Percentiles rank a stretch among this genome's conserved stretches.
Evolutionary conservation across 2,888 invertebrate species (phyloP).

Genomic region (Bellardia pandia): DNA sequence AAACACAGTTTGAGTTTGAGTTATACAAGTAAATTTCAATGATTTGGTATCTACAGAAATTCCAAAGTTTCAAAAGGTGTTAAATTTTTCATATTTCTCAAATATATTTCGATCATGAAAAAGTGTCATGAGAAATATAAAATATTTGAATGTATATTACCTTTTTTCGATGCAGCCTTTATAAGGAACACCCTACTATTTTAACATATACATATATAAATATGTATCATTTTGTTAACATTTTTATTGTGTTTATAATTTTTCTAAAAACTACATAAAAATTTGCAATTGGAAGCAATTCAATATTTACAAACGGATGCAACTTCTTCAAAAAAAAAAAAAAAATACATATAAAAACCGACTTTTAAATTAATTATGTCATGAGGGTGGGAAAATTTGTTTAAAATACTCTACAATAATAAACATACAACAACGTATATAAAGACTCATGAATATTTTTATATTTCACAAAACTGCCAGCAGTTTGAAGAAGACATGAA

Average conservation of each 20-base stretch:
- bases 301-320: conserved; percentile 71
- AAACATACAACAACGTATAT: conserved; percentile 36
- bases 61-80: too few species aligned
- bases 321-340: conserved; percentile 31
- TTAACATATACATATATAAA: neutral
- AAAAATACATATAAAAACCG: conserved; percentile 15
- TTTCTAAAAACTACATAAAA: conserved; percentile 45
- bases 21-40: too few species aligned
- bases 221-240: conserved; percentile 34
- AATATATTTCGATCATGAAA: too few species aligned
- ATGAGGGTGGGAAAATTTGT: conserved; percentile 82
- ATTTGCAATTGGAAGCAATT: conserved; percentile 68
- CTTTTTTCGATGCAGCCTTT: too few species aligned
- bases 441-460: conserved; percentile 42
- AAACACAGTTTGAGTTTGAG: too few species aligned
- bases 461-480: conserved; percentile 14
- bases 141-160: too few species aligned
- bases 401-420: conserved; percentile 41
- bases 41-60: too few species aligned
- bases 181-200: neutral
- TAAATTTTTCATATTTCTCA: too few species aligned
- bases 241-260: conserved; percentile 37
- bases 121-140: too few species aligned
- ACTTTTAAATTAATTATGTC: conserved; percentile 82
- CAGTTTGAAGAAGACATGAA: conserved; percentile 45